A percentile compares a stretch with the other conserved stretches of the same genome.
phyloP scores from a whole-genome alignment of 2,888 invertebrate species.

The Nebria salina region DNA sequence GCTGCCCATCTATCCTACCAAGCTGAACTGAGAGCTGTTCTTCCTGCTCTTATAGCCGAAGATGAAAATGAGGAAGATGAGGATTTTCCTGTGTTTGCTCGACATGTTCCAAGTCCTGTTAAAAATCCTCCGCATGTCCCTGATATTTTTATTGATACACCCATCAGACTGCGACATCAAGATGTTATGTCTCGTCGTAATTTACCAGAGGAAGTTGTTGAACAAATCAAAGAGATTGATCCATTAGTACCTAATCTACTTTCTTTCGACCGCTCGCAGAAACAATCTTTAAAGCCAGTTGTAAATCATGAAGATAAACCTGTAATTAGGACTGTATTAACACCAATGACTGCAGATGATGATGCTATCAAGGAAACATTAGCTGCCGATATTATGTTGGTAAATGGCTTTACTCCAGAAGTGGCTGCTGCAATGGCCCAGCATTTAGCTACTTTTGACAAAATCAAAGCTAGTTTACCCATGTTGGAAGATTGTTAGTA shows the following conservation, averaged over 20 bases:
- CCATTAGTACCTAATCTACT: neutral
- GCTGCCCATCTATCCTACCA: conserved; percentile 43
- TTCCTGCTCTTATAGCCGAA: conserved; percentile 6
- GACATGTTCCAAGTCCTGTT: conserved; percentile 29
- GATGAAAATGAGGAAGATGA: conserved; percentile 3
- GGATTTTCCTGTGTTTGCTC: neutral
- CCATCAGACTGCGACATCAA: neutral
- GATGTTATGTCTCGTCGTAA: conserved; percentile 8
- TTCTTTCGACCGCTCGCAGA: neutral
- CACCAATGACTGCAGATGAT: neutral
- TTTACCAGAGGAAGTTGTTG: neutral
- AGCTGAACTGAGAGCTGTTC: conserved; percentile 2
- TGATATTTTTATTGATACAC: conserved; percentile 1
- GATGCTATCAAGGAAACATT: neutral
- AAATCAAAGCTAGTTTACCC: conserved; percentile 47
- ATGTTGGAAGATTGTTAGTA: conserved; percentile 22
- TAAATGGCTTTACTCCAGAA: conserved; percentile 50
- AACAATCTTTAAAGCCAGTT: neutral
- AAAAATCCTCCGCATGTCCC: conserved; percentile 22
- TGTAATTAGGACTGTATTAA: neutral
- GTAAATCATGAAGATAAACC: neutral
- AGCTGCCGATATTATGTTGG: conserved; percentile 28
- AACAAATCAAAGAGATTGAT: neutral
- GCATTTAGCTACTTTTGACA: conserved; percentile 50
- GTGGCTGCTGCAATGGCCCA: conserved; percentile 53